phyloP scores from a whole-genome alignment of 2,888 invertebrate species.

The Thera britannica region DNA sequence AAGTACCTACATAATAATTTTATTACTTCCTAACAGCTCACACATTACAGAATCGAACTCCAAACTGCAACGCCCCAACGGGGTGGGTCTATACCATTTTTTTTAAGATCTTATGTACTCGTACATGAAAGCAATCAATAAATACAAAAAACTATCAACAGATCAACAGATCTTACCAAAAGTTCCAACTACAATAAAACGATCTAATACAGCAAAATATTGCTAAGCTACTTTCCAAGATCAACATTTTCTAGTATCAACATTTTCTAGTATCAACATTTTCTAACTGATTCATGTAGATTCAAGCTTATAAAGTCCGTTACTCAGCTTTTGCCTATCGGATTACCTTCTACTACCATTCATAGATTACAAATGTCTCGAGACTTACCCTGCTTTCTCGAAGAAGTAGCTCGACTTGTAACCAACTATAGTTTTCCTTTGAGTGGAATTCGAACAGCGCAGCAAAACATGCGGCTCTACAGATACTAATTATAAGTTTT shows the following conservation, averaged over 20 bases:
- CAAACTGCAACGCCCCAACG: too few species aligned
- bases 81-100: too few species aligned
- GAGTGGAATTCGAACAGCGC: constrained; percentile 12
- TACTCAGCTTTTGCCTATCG: constrained; percentile 26
- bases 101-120: too few species aligned
- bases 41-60: too few species aligned
- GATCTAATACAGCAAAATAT: background rate
- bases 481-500: constrained; percentile 25
- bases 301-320: constrained; percentile 16
- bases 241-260: too few species aligned
- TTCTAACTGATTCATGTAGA: constrained; percentile 14
- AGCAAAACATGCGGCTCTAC: constrained; percentile 13
- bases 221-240: background rate
- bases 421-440: constrained; percentile 17
- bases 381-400: constrained; percentile 26
- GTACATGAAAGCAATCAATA: too few species aligned
- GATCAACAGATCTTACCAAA: too few species aligned
- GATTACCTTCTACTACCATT: constrained; percentile 19
- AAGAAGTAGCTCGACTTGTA: constrained; percentile 27
- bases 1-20: too few species aligned
- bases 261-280: too few species aligned
- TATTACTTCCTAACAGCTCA: too few species aligned
- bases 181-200: too few species aligned
- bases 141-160: too few species aligned
- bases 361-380: constrained; percentile 29